Base-by-base conservation (phyloP, 2,113 vertebrate species). In the Zeus faber region DNA sequence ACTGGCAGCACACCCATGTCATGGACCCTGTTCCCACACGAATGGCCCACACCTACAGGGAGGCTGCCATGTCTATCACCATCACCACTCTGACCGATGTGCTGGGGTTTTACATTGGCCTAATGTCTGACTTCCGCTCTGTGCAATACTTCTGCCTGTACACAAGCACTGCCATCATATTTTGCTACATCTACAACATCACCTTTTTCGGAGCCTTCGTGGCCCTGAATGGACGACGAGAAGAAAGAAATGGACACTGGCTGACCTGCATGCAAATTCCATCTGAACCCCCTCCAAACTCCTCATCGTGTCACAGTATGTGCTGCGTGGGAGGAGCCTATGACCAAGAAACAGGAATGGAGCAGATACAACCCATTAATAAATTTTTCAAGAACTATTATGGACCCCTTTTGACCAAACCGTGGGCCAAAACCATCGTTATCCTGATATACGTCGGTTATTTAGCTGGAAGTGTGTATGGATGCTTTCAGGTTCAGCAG, bases 71-170 rank as follows among this genome's bases (percentile, higher is more conserved):
- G 55, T 92, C 92, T 33, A 89, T 93, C 62, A 94, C 90, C 46
- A 90, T 95, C 79, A 94, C 91, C 29, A 88, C 89, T 3, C 8
- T 93, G 53, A 92, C 93, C 0, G 90, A 92, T 7, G 77, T 93
- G 23, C 76, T 95, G 49, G 91, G 91, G 41, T 94, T 95, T 84
- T 93, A 86, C 63, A 89, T 93, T 7, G 93, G 92, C 8, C 65
- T 87, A 56, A 86, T 75, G 80, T 91, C 88, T 5, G 71, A 90
- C 58, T 94, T 94, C 66, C 81, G 62, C 0, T 90, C 92, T 0
- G 78, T 92, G 41, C 88, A 86, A 17, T 81, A 87, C 4, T 93
- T 93, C 61, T 93, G 91, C 67, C 67, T 93, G 39, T 93, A 92
- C 31, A 91, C 91, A 0, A 87, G 87, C 74, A 89, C 86, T 8